These are phyloP conservation scores for Drosophila nigrodunni DNA, from an alignment of 1,140 invertebrate species.

Conservation along the genomic window DNA sequence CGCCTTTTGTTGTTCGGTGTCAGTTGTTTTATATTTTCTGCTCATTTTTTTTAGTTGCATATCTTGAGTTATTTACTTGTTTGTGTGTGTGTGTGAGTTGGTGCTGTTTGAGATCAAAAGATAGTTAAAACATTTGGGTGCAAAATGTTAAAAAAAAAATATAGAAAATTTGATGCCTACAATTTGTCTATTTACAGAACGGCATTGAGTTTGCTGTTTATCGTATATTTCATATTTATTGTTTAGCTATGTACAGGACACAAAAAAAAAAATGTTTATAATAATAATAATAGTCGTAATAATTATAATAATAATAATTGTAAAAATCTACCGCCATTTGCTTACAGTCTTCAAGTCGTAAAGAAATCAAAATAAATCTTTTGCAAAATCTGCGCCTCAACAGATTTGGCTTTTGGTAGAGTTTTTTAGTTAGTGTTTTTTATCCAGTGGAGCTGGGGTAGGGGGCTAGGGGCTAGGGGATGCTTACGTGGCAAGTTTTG, in stretches of 20 bases:
- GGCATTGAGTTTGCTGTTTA: slow-evolving; percentile 26
- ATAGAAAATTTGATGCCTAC: slow-evolving; percentile 33
- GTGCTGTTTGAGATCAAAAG: slow-evolving; percentile 81
- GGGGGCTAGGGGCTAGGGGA: slow-evolving; percentile 4
- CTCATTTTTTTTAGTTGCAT: background rate
- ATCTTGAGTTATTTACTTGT: slow-evolving; percentile 15
- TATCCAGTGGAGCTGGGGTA: too few species aligned
- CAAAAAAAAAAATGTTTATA: slow-evolving; percentile 37
- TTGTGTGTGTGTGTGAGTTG: slow-evolving; percentile 34
- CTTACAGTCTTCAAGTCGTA: slow-evolving; percentile 80
- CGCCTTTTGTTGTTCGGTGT: slow-evolving; percentile 46
- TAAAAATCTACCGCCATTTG: slow-evolving; percentile 66
- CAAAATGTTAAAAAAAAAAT: slow-evolving; percentile 43
- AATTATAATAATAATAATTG: slow-evolving; percentile 49
- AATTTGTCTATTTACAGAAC: slow-evolving; percentile 65
- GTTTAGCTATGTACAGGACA: slow-evolving; percentile 63
- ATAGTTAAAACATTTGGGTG: slow-evolving; percentile 68
- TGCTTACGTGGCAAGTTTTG: slow-evolving; percentile 30
- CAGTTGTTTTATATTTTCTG: slow-evolving; percentile 29
- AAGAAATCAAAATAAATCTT: slow-evolving; percentile 66
- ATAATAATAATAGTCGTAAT: slow-evolving; percentile 43
- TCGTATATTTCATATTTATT: slow-evolving; percentile 41
- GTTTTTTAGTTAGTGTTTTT: slow-evolving; percentile 53
- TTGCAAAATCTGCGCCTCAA: slow-evolving; percentile 61
- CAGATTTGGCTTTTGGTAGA: slow-evolving; percentile 72